phyloP scores from a whole-genome alignment of 1,140 invertebrate species.

The Steinernema khuongi region DNA sequence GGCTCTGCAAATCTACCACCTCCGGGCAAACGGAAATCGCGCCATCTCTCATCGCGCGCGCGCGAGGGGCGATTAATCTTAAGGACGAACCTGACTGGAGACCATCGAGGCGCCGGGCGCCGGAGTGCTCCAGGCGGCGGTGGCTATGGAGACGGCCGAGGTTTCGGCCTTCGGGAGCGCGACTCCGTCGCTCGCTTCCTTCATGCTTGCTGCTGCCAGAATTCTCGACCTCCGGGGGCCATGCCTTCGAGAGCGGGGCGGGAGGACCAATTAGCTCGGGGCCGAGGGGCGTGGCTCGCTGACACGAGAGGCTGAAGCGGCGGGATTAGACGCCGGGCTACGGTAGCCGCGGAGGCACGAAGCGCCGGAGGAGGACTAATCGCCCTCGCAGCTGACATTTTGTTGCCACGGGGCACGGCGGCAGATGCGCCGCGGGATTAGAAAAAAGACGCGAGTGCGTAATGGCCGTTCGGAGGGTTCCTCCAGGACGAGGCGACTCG shows the following conservation, averaged over 20 bases:
- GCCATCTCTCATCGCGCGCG: background rate
- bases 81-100: conserved; percentile 1
- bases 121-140: background rate
- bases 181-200: background rate
- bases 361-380: background rate
- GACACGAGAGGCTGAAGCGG: no score
- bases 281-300: conserved; percentile 2
- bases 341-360: background rate
- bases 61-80: conserved; percentile 7
- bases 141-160: background rate
- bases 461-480: conserved; percentile 6
- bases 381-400: conserved; percentile 16
- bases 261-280: background rate
- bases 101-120: background rate
- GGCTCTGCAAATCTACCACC: background rate
- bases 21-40: background rate
- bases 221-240: no score
- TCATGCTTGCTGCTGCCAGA: background rate
- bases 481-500: background rate
- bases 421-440: conserved; percentile 9
- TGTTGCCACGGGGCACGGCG: conserved; percentile 5
- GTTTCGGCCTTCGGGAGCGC: background rate
- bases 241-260: background rate
- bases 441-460: background rate
- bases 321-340: background rate